A percentile compares a stretch with the other conserved stretches of the same genome.
phyloP scores from a whole-genome alignment of 2,888 invertebrate species.

The Spisula subtruncata region DNA sequence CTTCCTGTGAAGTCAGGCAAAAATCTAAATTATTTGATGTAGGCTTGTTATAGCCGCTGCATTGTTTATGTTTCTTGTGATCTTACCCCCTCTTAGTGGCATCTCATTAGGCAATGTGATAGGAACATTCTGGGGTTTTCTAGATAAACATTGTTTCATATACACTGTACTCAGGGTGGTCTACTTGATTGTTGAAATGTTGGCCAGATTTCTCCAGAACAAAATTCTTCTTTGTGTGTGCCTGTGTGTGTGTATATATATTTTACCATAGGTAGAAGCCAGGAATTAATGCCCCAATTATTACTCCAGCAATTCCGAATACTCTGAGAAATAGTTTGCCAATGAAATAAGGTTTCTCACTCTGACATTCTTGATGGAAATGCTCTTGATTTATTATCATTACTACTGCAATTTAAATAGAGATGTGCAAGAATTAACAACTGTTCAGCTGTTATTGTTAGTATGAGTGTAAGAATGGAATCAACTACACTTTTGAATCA shows the following conservation, averaged over 20 bases:
- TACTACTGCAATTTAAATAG: slow-evolving; percentile 24
- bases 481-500: neutral
- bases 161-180: slow-evolving; percentile 50
- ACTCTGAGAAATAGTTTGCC: slow-evolving; percentile 28
- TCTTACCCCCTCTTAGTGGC: neutral
- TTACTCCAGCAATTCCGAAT: slow-evolving; percentile 20
- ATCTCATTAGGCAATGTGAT: slow-evolving; percentile 30
- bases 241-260: slow-evolving; percentile 25
- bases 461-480: slow-evolving; percentile 14
- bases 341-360: slow-evolving; percentile 17
- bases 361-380: slow-evolving; percentile 20
- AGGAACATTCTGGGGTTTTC: slow-evolving; percentile 37
- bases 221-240: slow-evolving; percentile 36
- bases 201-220: slow-evolving; percentile 43
- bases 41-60: neutral
- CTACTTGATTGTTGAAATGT: slow-evolving; percentile 57
- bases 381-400: slow-evolving; percentile 27
- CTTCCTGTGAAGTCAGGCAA: slow-evolving; percentile 6
- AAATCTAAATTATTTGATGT: slow-evolving; percentile 12
- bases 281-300: slow-evolving; percentile 40
- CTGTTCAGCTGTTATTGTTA: slow-evolving; percentile 19
- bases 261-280: slow-evolving; percentile 28
- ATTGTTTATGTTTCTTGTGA: neutral
- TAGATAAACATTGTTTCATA: slow-evolving; percentile 39
- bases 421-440: slow-evolving; percentile 28